Base-by-base conservation (phyloP, 2,113 vertebrate species). In the Suncus etruscus region DNA sequence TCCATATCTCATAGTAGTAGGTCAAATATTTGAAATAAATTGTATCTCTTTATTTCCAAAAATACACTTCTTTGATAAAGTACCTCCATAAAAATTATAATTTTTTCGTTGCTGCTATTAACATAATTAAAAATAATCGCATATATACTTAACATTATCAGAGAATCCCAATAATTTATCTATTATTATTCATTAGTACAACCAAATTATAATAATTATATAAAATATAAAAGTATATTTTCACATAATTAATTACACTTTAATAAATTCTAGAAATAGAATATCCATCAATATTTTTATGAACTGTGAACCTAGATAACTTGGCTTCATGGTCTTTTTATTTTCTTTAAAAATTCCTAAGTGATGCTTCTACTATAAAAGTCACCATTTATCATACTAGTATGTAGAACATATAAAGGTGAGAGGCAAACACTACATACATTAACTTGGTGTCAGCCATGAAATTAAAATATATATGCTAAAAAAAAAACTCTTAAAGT, bases 11-110 rank as follows among this genome's bases (percentile, higher is more conserved):
- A 66, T 54, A 66, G 81, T 88, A n/a, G 66, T 90, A 66, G 81
- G 65, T 83, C 50, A 90, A 90, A 86, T 58, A 88, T 11, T 88
- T 86, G 39, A 90, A 94, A 92, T 86, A 90, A 96, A 85, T 76
- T 78, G 14, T 63, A 51, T 88, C 58, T 92, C 79, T 76, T 89
- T 83, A 87, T 90, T 96, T 89, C 84, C 78, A 93, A 69, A 86
- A 91, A 80, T 68, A 80, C 22, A 92, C 58, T 74, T 80, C 47
- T 87, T 84, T 90, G 29, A 69, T 76, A 76, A 93, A 54, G 18
- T 32, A 90, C 31, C 50, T 94, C 90, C 81, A 68, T 65, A 88
- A 91, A 68, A 89, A 87, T 31, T 83, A 58, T 69, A 70, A 83
- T 86, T 10, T 4, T 83, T 65, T 63, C 48, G 76, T n/a, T 80